Evolutionary conservation across 2,888 invertebrate genomes (phyloP), one percentile per base, ranked within the genome.

Genomic region (Oxyteleia sp.): DNA sequence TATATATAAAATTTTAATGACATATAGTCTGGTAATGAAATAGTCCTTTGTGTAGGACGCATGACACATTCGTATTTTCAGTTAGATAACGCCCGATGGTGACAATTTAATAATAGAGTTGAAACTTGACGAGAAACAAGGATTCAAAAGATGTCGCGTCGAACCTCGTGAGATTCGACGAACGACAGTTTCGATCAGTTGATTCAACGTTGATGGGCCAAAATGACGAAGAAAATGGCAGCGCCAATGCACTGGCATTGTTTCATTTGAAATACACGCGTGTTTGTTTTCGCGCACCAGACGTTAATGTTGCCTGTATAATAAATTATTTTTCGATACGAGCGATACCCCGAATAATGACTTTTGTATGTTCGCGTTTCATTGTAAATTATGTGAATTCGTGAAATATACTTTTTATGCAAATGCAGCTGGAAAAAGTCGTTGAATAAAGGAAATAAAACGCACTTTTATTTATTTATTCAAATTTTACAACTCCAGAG

Each of bases 31-130:
- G n/a, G n/a, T n/a, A n/a, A n/a, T n/a, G n/a, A n/a, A n/a, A n/a
- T n/a, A n/a, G n/a, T n/a, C n/a, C n/a, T n/a, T n/a, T n/a, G n/a
- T n/a, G n/a, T n/a, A n/a, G n/a, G n/a, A n/a, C n/a, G n/a, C n/a
- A n/a, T n/a, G n/a, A n/a, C n/a, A n/a, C n/a, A n/a, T n/a, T n/a
- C n/a, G n/a, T n/a, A n/a, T n/a, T n/a, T n/a, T n/a, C n/a, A n/a
- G n/a, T n/a, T n/a, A n/a, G n/a, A n/a, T n/a, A n/a, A n/a, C n/a
- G n/a, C n/a, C n/a, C n/a, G n/a, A n/a, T n/a, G 45, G 53, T 75
- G 79, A 83, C 83, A 79, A 83, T 83, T 83, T 79, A 79, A 83
- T 79, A 75, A 83, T 79, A 71, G 79, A 79, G 45, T 75, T 55
- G 69, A 64, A 64, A 79, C 74, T 83, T 79, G 83, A 79, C 71